Evolutionary conservation across 2,888 invertebrate species (phyloP), one percentile per base, ranked within the genome.

Genomic region (Agrotis puta): DNA sequence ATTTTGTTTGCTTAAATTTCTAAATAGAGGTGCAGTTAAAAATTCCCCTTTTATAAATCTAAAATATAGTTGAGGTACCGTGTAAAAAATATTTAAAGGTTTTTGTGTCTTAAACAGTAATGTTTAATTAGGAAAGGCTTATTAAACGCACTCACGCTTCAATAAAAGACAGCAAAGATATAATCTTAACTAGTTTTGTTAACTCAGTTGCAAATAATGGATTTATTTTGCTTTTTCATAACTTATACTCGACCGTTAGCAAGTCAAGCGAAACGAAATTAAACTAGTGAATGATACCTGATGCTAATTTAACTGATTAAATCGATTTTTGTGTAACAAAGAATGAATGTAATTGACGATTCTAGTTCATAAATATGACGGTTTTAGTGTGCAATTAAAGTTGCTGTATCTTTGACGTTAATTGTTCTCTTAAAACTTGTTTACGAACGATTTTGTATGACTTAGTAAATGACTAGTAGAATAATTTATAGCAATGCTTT

Each of bases 261-360:
- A 27, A 81, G 54, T 81, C 24, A 65, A 43, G 73, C 68, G 78
- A 1, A 58, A 6, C 58, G 20, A 50, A 64, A 65, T 76, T 56
- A 33, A 39, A 57, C 53, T 59, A 77, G 11, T 63, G 33, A 68
- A 51, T 63, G 67, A 63, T 81, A 78, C 39, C 39, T 11, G 39
- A 79, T 79, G 70, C 62, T 48, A 65, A 81, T 65, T 64, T 20
- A 43, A 64, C 64, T 64, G 62, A 63, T 78, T 80, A 77, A 77
- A 68, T 69, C 53, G 50, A 67, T 56, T 70, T 81, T 70, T 57
- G 67, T 80, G 77, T 82, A 70, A 76, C 61, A 20, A 70, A 77
- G 70, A 74, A 68, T 39, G 27, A 54, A 51, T 59, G 5, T 70
- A 57, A 76, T 59, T 50, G 47, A 72, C 39, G 13, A 67, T 70